These are phyloP conservation scores for Axis porcinus DNA, from an alignment of 2,113 vertebrate species.

Conservation along the genomic window DNA sequence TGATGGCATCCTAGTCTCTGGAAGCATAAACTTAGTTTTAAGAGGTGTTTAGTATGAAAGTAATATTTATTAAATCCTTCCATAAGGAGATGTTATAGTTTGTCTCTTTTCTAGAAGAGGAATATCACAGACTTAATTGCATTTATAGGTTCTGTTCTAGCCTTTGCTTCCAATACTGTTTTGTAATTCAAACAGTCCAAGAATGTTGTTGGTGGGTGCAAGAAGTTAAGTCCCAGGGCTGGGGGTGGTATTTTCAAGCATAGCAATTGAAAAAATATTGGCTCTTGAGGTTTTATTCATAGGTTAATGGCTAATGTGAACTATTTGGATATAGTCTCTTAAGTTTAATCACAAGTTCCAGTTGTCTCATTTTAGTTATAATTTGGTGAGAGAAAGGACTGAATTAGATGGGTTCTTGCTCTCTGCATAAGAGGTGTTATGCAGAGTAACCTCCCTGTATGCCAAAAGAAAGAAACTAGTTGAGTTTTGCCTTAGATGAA, in stretches of 20 bases:
- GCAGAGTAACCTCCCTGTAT: neutral
- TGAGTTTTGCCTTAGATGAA: neutral
- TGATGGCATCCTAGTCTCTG: neutral
- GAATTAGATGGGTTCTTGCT: neutral
- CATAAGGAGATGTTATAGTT: neutral
- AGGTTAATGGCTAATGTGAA: neutral
- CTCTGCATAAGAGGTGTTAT: neutral
- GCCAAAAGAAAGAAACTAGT: neutral
- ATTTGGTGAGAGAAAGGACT: neutral
- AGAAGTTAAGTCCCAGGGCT: neutral
- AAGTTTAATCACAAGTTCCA: neutral
- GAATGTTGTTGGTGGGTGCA: neutral
- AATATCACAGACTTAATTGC: neutral
- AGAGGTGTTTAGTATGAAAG: neutral
- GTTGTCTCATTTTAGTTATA: constrained; percentile 2
- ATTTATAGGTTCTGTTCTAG: neutral
- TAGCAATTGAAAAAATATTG: neutral
- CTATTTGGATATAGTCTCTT: neutral
- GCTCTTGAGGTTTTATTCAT: constrained; percentile 3
- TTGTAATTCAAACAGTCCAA: neutral
- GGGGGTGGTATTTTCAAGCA: neutral
- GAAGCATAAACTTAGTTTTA: neutral
- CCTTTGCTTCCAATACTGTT: neutral
- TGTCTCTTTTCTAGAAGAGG: neutral
- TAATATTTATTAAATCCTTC: neutral